Evolutionary conservation across 1,140 invertebrate species (phyloP).

Genomic region (Caenorhabditis latens): DNA sequence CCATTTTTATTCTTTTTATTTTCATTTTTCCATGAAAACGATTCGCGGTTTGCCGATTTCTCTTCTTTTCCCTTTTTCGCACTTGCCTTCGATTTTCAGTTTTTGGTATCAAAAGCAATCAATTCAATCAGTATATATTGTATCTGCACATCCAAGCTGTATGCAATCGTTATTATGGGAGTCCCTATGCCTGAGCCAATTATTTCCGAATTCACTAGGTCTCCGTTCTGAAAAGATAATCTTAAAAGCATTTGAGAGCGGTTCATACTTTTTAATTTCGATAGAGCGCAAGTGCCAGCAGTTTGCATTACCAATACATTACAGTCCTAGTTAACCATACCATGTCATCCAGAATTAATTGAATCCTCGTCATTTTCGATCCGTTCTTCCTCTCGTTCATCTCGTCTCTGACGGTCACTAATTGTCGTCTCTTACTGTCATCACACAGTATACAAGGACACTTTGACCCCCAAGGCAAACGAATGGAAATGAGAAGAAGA

Average conservation of each 20-base stretch:
- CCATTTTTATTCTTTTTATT: slow-evolving; percentile 28
- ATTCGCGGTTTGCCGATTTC: background rate
- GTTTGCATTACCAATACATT: too few relatives aligned
- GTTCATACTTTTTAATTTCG: too few relatives aligned
- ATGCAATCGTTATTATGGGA: too few relatives aligned
- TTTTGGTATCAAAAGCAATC: background rate
- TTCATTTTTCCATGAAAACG: slow-evolving; percentile 1
- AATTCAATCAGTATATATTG: background rate
- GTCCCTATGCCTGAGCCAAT: too few relatives aligned
- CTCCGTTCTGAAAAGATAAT: too few relatives aligned
- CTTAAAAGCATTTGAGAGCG: too few relatives aligned
- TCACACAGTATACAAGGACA: slow-evolving; percentile 24
- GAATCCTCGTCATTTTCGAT: slow-evolving; percentile 17
- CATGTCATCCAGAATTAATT: slow-evolving; percentile 40
- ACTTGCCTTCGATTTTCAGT: background rate
- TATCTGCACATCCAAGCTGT: background rate
- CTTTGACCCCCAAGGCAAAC: too few relatives aligned
- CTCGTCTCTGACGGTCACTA: background rate
- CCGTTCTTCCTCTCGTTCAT: background rate
- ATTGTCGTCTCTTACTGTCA: slow-evolving; percentile 32
- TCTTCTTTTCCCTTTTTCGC: slow-evolving; percentile 17
- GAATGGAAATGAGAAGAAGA: background rate
- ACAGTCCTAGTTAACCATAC: background rate
- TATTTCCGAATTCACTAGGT: too few relatives aligned
- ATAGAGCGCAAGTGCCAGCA: too few relatives aligned